A percentile compares a stretch with the other conserved stretches of the same genome.
Evolutionary conservation across 2,888 invertebrate species (phyloP).

Genomic region (Heliconius sara): DNA sequence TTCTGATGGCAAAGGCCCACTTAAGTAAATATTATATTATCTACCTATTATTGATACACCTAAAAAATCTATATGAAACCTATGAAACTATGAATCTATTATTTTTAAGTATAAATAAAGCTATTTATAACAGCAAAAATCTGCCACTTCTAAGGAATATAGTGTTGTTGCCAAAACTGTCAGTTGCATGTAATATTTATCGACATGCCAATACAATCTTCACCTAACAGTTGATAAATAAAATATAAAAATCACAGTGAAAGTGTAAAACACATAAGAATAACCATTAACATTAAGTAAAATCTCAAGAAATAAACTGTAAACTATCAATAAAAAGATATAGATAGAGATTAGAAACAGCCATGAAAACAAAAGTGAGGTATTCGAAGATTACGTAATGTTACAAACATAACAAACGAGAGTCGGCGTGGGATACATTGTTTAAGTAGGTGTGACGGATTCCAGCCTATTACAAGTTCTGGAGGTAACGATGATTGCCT

Average conservation of each 20-base stretch:
- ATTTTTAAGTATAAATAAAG: no score
- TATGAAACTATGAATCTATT: no score
- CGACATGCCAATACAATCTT: neutral
- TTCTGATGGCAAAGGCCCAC: no score
- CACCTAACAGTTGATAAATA: neutral
- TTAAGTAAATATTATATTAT: no score
- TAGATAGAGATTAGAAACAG: slow-evolving; percentile 32
- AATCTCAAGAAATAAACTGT: slow-evolving; percentile 1
- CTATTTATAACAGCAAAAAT: no score
- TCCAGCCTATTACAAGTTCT: slow-evolving; percentile 58
- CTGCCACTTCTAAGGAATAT: neutral
- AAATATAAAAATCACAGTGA: slow-evolving; percentile 9
- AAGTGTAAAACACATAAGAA: slow-evolving; percentile 15
- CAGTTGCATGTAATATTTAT: neutral
- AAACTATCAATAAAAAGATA: slow-evolving; percentile 15
- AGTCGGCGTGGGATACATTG: slow-evolving; percentile 58
- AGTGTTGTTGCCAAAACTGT: no score
- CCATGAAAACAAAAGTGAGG: slow-evolving; percentile 43
- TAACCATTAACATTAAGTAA: neutral
- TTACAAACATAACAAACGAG: slow-evolving; percentile 33
- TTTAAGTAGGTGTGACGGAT: slow-evolving; percentile 60
- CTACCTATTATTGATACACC: no score
- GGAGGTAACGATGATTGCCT: slow-evolving; percentile 61
- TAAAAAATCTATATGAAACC: no score
- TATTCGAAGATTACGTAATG: slow-evolving; percentile 38